phyloP scores from a whole-genome alignment of 2,113 vertebrate species.

The Pterophyllum scalare region DNA sequence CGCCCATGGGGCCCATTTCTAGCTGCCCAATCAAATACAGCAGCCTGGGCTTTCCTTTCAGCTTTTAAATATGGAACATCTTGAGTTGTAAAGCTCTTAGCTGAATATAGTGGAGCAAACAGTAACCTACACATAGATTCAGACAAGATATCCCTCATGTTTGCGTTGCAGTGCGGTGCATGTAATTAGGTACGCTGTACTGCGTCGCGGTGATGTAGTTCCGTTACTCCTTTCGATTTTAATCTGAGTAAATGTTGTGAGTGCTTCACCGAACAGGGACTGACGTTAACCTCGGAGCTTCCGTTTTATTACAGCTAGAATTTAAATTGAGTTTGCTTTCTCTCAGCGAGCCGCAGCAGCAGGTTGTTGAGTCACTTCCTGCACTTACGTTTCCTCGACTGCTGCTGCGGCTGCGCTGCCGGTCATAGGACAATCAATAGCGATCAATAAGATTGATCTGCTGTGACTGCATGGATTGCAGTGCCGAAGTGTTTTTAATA shows the following conservation, averaged over 20 bases:
- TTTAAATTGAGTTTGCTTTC: neutral
- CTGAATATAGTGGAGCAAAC: neutral
- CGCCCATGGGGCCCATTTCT: no score
- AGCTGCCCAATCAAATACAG: no score
- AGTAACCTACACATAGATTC: neutral
- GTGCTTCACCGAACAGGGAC: neutral
- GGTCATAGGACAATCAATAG: neutral
- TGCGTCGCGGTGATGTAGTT: neutral
- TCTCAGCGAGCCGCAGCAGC: conserved; percentile 4
- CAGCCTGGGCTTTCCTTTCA: no score
- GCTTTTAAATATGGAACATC: no score
- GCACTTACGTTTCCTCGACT: conserved; percentile 19
- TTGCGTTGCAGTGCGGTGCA: neutral
- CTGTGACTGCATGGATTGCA: neutral
- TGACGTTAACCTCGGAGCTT: neutral
- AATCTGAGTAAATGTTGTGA: neutral
- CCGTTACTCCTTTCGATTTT: neutral
- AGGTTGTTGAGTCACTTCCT: conserved; percentile 55
- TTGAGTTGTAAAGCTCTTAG: no score
- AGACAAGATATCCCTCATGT: neutral
- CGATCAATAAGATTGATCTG: neutral
- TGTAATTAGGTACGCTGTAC: neutral
- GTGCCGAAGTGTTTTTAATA: neutral
- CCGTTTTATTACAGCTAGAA: neutral
- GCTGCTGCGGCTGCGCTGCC: neutral